Conservation (phyloP, 2,888 invertebrate species). For the Sphaerophoria taeniata region DNA sequence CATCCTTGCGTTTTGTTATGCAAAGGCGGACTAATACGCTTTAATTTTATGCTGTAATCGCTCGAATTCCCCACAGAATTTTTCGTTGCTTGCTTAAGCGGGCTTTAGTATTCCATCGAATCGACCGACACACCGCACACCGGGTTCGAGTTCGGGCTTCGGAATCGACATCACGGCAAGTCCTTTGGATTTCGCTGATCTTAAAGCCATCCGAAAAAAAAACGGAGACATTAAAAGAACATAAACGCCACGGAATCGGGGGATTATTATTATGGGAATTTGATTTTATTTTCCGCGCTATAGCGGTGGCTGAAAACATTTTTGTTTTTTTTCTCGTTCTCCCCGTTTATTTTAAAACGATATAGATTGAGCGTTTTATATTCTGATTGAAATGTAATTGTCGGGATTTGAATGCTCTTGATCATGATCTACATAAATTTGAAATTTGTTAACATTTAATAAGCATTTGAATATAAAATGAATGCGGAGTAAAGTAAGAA, state of each 20-base stretch:
- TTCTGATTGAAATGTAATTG: constrained; percentile 47
- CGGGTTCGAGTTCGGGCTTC: not conserved
- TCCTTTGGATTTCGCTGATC: constrained; percentile 7
- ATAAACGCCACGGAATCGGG: constrained; percentile 46
- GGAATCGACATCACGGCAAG: not conserved
- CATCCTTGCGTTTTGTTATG: constrained; percentile 56
- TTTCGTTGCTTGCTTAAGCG: not conserved
- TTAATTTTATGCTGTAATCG: constrained; percentile 70
- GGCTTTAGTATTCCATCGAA: not conserved
- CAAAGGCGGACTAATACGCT: constrained; percentile 61
- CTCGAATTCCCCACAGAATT: constrained; percentile 29
- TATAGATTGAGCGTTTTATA: not conserved
- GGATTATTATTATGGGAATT: constrained; percentile 56
- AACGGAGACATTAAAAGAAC: constrained; percentile 44
- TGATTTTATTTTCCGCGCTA: constrained; percentile 55
- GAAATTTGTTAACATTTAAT: constrained; percentile 19
- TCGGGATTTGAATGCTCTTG: too few species aligned
- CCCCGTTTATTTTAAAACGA: not conserved
- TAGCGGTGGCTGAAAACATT: constrained; percentile 17
- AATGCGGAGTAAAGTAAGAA: not conserved
- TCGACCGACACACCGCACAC: not conserved
- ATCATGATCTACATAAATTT: constrained; percentile 31
- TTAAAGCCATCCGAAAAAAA: not conserved
- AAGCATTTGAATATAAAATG: constrained; percentile 11
- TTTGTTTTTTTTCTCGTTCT: constrained; percentile 24